A percentile compares a stretch with the other conserved stretches of the same genome.
Conservation (phyloP, 1,140 invertebrate genomes). For the Drosophila busckii region DNA sequence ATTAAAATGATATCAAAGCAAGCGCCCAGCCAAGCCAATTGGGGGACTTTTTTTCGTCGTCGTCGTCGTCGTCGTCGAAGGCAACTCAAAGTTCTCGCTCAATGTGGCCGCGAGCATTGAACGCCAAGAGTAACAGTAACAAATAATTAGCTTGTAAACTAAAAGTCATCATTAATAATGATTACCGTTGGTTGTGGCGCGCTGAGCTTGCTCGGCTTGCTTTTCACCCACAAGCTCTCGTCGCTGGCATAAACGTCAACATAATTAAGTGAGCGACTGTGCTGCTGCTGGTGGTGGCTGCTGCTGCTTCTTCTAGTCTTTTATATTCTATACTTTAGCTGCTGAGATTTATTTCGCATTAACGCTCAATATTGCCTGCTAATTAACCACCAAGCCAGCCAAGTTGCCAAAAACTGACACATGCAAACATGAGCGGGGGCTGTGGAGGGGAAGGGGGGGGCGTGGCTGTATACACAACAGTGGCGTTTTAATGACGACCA, state of each 20-base stretch:
- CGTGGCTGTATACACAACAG: not conserved
- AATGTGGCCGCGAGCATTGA: conserved; percentile 20
- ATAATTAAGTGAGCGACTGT: conserved; percentile 69
- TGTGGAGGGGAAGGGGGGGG: not conserved
- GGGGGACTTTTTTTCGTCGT: too few species aligned
- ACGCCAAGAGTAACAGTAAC: conserved; percentile 62
- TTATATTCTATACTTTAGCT: conserved; percentile 29
- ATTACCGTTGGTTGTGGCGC: conserved; percentile 43
- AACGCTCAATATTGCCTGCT: conserved; percentile 74
- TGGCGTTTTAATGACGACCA: conserved; percentile 42
- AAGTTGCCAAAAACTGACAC: conserved; percentile 49
- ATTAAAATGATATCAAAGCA: conserved; percentile 69
- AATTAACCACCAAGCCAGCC: conserved; percentile 62
- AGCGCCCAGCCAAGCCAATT: conserved; percentile 36
- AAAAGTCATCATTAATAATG: conserved; percentile 78
- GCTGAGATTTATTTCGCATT: conserved; percentile 75
- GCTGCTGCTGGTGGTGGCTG: not conserved
- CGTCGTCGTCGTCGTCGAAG: not conserved
- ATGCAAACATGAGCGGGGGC: conserved; percentile 23
- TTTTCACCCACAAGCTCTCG: too few species aligned
- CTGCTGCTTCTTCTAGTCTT: conserved; percentile 2
- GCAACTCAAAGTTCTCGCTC: not conserved
- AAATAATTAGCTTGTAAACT: conserved; percentile 78
- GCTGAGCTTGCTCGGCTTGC: too few species aligned
- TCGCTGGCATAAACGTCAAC: conserved; percentile 72